Conservation (phyloP, 35 echinoderm and acorn worm genomes). For the Anneissia japonica region DNA sequence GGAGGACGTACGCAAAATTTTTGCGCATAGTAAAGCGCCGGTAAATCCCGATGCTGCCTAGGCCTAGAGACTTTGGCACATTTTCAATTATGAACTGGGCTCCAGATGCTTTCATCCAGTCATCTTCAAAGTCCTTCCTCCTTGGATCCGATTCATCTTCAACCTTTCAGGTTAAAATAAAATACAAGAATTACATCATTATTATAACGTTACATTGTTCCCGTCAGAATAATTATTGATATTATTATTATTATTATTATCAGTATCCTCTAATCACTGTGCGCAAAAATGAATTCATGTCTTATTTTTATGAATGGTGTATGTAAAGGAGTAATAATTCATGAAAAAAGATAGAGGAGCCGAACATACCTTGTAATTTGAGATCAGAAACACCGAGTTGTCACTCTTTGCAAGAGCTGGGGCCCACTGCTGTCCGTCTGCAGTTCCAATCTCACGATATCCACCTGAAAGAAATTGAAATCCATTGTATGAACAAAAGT, state of each 20-base stretch:
- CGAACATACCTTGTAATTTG: neutral
- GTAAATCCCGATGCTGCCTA: constrained; percentile 20
- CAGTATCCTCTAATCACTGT: too few relatives aligned
- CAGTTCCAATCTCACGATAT: neutral
- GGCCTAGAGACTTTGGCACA: constrained; percentile 27
- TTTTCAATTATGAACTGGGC: constrained; percentile 28
- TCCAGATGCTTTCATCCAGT: constrained; percentile 15
- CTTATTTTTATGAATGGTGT: too few relatives aligned
- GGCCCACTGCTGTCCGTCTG: neutral
- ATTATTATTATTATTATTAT: too few relatives aligned
- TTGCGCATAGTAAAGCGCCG: constrained; percentile 10
- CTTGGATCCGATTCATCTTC: constrained; percentile 5
- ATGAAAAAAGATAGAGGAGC: too few relatives aligned
- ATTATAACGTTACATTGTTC: too few relatives aligned
- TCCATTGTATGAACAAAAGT: too few relatives aligned
- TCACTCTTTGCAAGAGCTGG: neutral
- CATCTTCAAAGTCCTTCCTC: constrained; percentile 24
- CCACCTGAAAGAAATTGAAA: neutral
- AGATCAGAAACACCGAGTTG: neutral
- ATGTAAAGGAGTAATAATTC: too few relatives aligned
- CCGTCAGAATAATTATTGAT: too few relatives aligned
- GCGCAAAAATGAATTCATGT: too few relatives aligned
- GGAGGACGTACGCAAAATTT: constrained; percentile 22
- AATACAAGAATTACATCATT: too few relatives aligned
- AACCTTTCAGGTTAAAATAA: neutral